Percentiles rank a stretch among this genome's conserved stretches.
These are phyloP conservation scores for Battus philenor DNA, from an alignment of 1,140 invertebrate genomes.

Conservation along the genomic window DNA sequence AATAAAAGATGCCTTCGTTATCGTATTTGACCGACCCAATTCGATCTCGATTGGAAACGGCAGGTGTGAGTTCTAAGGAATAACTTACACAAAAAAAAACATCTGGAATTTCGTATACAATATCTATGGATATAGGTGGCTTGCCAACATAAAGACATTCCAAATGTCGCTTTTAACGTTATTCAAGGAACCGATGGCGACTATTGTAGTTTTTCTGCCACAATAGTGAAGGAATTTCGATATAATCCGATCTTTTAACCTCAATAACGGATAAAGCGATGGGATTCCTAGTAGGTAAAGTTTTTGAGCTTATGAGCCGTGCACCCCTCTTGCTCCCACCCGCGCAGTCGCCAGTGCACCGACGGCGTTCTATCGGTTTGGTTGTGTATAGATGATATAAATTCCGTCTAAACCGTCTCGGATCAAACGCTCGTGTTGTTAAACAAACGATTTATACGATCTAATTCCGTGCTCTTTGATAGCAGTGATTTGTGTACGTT, in stretches of 20 bases:
- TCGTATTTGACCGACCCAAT: too few species aligned
- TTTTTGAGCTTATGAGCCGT: conserved; percentile 5
- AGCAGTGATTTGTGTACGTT: conserved; percentile 9
- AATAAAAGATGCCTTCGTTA: too few species aligned
- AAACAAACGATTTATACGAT: conserved; percentile 13
- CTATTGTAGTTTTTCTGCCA: conserved; percentile 10
- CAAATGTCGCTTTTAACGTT: conserved; percentile 1
- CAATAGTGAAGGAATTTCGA: conserved; percentile 9
- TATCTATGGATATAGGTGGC: conserved; percentile 7
- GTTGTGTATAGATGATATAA: not conserved
- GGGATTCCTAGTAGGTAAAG: conserved; percentile 1
- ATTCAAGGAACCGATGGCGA: conserved; percentile 7
- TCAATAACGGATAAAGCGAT: not conserved
- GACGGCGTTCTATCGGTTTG: not conserved
- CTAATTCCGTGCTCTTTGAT: conserved; percentile 11
- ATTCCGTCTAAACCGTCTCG: not conserved
- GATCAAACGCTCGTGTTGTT: conserved; percentile 10
- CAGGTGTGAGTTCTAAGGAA: too few species aligned
- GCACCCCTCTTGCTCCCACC: not conserved
- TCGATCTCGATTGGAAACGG: too few species aligned
- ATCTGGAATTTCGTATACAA: not conserved
- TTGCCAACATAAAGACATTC: conserved; percentile 14
- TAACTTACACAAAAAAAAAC: too few species aligned
- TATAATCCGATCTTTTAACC: conserved; percentile 12
- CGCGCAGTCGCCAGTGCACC: conserved; percentile 4